phyloP scores from a whole-genome alignment of 2,113 vertebrate genomes.

The Hemibagrus wyckioides region DNA sequence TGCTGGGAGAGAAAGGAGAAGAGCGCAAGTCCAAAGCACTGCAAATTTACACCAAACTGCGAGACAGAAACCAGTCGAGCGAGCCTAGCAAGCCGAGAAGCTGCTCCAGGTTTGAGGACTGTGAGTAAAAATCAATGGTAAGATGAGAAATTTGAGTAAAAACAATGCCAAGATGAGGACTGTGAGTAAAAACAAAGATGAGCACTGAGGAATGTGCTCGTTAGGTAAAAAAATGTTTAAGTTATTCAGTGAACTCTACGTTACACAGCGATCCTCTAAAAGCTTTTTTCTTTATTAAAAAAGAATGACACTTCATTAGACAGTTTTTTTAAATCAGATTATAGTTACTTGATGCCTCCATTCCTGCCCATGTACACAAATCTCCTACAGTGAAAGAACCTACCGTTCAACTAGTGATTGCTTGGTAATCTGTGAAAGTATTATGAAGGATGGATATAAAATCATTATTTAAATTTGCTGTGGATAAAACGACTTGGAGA shows the following conservation, averaged over 20 bases:
- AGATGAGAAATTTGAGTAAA: not conserved
- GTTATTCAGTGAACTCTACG: not conserved
- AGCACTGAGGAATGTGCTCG: no score
- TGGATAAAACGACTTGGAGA: no score
- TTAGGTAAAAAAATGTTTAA: not conserved
- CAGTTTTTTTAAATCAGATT: not conserved
- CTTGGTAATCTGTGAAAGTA: not conserved
- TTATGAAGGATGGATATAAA: not conserved
- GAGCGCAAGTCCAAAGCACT: conserved; percentile 63
- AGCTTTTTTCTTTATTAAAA: not conserved
- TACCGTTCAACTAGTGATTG: not conserved
- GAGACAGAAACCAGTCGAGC: conserved; percentile 41
- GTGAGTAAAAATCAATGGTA: no score
- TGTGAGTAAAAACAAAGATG: no score
- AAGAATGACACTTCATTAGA: not conserved
- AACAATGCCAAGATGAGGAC: no score
- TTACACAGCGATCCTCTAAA: not conserved
- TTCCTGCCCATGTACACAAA: not conserved
- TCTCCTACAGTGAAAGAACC: not conserved
- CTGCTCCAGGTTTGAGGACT: conserved; percentile 66
- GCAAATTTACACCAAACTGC: conserved; percentile 68
- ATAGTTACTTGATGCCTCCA: not conserved
- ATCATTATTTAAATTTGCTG: not conserved
- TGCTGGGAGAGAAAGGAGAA: conserved; percentile 35
- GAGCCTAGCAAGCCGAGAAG: conserved; percentile 30